These are phyloP conservation scores for Drosophila grimshawi DNA, from an alignment of 1,140 invertebrate genomes.

Conservation along the genomic window DNA sequence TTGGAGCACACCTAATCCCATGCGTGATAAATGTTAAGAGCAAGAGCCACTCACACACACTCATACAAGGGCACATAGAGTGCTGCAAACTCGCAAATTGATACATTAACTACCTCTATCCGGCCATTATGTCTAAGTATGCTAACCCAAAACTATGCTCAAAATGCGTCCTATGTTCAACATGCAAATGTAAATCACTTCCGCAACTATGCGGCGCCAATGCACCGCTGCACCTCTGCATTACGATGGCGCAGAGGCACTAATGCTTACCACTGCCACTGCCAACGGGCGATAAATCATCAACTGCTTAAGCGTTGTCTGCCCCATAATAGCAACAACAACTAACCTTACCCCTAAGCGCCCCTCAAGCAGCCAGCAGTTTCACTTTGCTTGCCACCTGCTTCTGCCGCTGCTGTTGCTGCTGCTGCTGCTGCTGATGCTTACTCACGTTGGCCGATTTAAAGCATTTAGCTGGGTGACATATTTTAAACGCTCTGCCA, in stretches of 20 bases:
- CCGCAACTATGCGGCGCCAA: conserved; percentile 33
- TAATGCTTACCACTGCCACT: conserved; percentile 52
- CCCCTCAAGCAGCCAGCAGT: not conserved
- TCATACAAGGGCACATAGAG: conserved; percentile 1
- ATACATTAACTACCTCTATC: conserved; percentile 81
- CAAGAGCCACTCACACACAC: not conserved
- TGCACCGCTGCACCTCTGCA: conserved; percentile 35
- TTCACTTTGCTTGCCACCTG: conserved; percentile 47
- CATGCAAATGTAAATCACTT: conserved; percentile 81
- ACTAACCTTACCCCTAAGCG: not conserved
- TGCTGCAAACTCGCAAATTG: conserved; percentile 47
- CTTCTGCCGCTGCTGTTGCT: conserved; percentile 14
- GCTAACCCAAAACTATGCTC: conserved; percentile 69
- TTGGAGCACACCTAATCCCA: conserved; percentile 12
- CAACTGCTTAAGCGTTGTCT: conserved; percentile 77
- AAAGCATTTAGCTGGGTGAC: conserved; percentile 79
- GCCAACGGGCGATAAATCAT: conserved; percentile 75
- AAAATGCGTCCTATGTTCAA: conserved; percentile 71
- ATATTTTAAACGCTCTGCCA: conserved; percentile 79
- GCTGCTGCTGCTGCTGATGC: not conserved
- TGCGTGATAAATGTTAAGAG: conserved; percentile 13
- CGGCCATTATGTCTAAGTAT: conserved; percentile 67
- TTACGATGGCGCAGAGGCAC: conserved; percentile 17
- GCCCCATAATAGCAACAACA: conserved; percentile 25
- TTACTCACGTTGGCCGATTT: conserved; percentile 69